Conservation (phyloP, 1,140 invertebrate genomes). For the Lycorma delicatula region DNA sequence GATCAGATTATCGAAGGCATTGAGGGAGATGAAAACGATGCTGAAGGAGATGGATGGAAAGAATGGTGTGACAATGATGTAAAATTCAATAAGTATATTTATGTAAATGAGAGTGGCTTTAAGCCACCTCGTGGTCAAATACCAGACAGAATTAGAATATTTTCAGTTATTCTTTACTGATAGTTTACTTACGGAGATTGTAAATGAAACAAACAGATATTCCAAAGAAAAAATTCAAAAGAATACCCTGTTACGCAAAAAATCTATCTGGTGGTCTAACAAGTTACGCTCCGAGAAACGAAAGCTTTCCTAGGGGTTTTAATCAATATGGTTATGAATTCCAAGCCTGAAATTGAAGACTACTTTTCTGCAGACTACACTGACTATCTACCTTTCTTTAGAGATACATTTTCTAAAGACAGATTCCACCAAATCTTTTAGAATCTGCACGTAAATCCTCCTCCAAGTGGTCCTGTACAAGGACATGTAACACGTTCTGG, state of each 20-base stretch:
- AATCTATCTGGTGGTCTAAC: neutral
- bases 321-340: neutral
- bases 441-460: neutral
- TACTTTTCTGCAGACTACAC: neutral
- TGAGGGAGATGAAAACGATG: too few species aligned
- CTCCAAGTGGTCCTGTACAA: neutral
- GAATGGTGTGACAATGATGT: too few species aligned
- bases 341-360: neutral
- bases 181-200: neutral
- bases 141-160: neutral
- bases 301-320: neutral
- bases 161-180: slow-evolving; percentile 11
- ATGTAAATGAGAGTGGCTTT: too few species aligned
- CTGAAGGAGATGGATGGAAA: too few species aligned
- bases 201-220: neutral
- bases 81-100: too few species aligned
- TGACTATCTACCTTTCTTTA: neutral
- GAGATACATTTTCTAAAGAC: neutral
- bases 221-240: neutral
- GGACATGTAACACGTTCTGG: neutral
- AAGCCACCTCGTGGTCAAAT: too few species aligned
- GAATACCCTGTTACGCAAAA: neutral
- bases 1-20: too few species aligned
- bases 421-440: neutral
- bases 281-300: neutral